phyloP scores from a whole-genome alignment of 1,140 invertebrate species.

The Cryptotermes secundus region DNA sequence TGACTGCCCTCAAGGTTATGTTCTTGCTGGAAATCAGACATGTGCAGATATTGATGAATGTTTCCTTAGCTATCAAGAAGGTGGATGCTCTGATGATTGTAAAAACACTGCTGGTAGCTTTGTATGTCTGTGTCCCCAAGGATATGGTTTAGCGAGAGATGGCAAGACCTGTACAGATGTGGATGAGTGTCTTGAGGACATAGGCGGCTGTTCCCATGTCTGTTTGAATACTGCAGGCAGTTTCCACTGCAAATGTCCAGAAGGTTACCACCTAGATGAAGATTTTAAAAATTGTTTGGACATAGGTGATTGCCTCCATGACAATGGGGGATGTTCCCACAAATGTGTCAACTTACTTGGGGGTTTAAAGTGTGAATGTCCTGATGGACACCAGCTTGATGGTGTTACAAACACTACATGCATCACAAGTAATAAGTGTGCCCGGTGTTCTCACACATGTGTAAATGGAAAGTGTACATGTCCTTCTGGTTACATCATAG shows the following conservation, averaged over 20 bases:
- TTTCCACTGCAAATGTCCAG: constrained; percentile 55
- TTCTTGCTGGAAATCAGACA: constrained; percentile 46
- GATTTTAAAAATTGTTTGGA: constrained; percentile 46
- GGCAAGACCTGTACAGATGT: constrained; percentile 53
- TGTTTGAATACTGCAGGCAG: constrained; percentile 52
- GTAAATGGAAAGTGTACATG: constrained; percentile 55
- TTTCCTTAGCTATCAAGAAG: constrained; percentile 49
- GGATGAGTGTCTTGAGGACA: constrained; percentile 59
- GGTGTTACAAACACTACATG: constrained; percentile 51
- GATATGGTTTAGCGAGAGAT: constrained; percentile 43
- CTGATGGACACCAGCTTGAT: constrained; percentile 49
- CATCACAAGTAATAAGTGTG: constrained; percentile 58
- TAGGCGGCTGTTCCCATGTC: constrained; percentile 53
- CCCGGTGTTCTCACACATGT: constrained; percentile 61
- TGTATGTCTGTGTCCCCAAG: constrained; percentile 46
- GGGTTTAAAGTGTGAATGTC: constrained; percentile 50
- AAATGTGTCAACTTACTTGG: constrained; percentile 45
- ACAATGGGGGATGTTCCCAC: constrained; percentile 55
- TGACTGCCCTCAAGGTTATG: constrained; percentile 57
- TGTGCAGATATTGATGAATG: constrained; percentile 60
- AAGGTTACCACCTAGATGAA: constrained; percentile 47
- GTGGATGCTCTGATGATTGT: constrained; percentile 57
- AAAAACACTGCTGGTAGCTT: constrained; percentile 48
- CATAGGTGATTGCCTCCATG: constrained; percentile 45
- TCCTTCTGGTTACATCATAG: constrained; percentile 45